These are phyloP conservation scores for Podarcis siculus DNA, from an alignment of 2,797 vertebrate species.

Conservation along the genomic window DNA sequence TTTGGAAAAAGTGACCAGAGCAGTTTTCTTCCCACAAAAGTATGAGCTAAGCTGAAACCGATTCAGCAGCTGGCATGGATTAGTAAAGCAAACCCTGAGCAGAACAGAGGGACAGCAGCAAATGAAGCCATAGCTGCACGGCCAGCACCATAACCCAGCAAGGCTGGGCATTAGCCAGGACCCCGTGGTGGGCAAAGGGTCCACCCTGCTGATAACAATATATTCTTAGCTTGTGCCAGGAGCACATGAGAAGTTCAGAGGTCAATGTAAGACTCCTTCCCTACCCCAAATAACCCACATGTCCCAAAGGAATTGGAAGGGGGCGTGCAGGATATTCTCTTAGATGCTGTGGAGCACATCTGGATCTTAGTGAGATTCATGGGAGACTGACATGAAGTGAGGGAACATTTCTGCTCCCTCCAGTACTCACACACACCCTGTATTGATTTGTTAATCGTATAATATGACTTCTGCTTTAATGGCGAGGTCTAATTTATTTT, in stretches of 20 bases:
- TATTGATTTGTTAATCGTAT: too few relatives aligned
- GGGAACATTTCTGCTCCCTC: too few relatives aligned
- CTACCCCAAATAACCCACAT: too few relatives aligned
- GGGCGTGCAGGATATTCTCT: not conserved
- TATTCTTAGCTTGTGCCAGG: not conserved
- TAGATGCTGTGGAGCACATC: not conserved
- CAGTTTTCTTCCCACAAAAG: slow-evolving; percentile 54
- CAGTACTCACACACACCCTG: too few relatives aligned
- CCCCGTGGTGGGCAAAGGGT: not conserved
- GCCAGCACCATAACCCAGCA: too few relatives aligned
- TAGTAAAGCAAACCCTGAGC: slow-evolving; percentile 42
- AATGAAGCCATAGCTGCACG: not conserved
- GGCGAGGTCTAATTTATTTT: too few relatives aligned
- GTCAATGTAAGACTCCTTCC: not conserved
- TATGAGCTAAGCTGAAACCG: slow-evolving; percentile 44
- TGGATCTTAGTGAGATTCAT: not conserved
- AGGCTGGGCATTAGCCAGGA: not conserved
- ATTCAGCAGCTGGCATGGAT: slow-evolving; percentile 44
- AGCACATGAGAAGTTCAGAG: too few relatives aligned
- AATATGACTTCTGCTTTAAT: too few relatives aligned
- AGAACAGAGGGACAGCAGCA: not conserved
- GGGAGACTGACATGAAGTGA: not conserved
- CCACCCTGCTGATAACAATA: too few relatives aligned
- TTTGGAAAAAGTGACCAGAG: slow-evolving; percentile 65
- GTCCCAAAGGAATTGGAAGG: not conserved